Base-by-base conservation (phyloP, 1,140 invertebrate genomes). In the Portunus trituberculatus region DNA sequence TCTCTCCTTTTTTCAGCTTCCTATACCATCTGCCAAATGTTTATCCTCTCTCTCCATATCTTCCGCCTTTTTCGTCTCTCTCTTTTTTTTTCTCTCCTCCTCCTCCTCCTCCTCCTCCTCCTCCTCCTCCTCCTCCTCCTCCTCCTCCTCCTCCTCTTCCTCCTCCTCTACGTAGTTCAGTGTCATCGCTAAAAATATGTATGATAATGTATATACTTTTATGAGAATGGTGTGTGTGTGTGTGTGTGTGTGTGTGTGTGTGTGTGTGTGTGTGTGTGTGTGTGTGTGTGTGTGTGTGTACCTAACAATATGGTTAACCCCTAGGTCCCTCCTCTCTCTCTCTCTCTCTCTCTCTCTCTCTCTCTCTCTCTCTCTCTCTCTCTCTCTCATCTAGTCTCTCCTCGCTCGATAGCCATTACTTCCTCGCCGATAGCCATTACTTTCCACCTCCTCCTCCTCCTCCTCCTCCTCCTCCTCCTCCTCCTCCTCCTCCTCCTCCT, bases 301-400 rank as follows among this genome's bases (percentile, higher is more conserved):
- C 39, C 39, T 39, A 39, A 39, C 39, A 39, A 6, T 39, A 39
- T 39, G 39, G 39, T 39, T 39, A 39, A 39, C 52, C 52, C 52
- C 52, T 59, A 59, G 0, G 2, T 59, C 52, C 52, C 52, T 20
- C 8, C 84, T 86, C 84, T 86, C 84, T 86, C 84, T 86, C 84
- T 86, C 28, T 86, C 84, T 86, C 84, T 86, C 84, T 86, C 84
- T 86, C 84, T 86, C 84, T 86, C 28, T 86, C 84, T 86, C 84
- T 86, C 84, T 86, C 32, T 86, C 84, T 86, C 84, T 86, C 84
- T 86, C 84, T 86, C 84, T 86, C 84, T 86, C 84, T 86, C 84
- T 86, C 84, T 86, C 84, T 86, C 84, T 86, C 84, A 7, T 6
- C 20, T 25, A 20, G 2, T 20, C 20, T 25, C 67, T n/a, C 67